Evolutionary conservation across 2,888 invertebrate genomes (phyloP), one percentile per base, ranked within the genome.

Genomic region (Rosalia funebris): DNA sequence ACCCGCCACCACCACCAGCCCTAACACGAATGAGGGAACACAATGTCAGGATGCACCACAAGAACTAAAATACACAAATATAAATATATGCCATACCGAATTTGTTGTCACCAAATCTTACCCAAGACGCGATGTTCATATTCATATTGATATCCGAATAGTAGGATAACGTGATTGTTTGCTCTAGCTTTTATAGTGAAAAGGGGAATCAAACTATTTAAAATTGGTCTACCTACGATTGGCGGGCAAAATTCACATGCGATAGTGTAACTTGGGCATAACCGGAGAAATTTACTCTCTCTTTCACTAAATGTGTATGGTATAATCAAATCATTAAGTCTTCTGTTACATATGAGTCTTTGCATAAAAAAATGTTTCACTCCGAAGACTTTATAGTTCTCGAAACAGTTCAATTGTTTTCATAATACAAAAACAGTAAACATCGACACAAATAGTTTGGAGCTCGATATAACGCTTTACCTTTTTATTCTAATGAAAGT

Each of bases 1-100:
- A 70, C 69, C 72, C 71, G 59, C 71, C 71, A 42, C 62, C 64
- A 32, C 70, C 71, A 44, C 62, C 64, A 15, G 70, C 70, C 52
- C 60, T 55, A 41, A 66, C 62, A 15, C 61, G 46, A n/a, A 70
- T 16, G 39, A 64, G 59, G 7, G 70, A 60, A 55, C 63, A 58
- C 15, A 70, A 57, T 20, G 66, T 63, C 56, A 66, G 34, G 44
- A 70, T 37, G 37, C 68, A 71, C 68, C 62, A 68, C 37, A 66
- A 60, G 36, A 73, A 70, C 73, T 73, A 59, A 60, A 70, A 68
- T 44, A n/a, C n/a, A 59, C 25, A 56, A 19, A 19, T n/a, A 50
- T 12, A 4, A 56, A 36, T 32, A 37, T 12, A 46, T 25, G 10
- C 0, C 32, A 11, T n/a, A 17, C 47, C n/a, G 12, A n/a, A 0